Evolutionary conservation across 2,797 vertebrate genomes (phyloP), one percentile per base, ranked within the genome.

Genomic region (Chanos chanos): DNA sequence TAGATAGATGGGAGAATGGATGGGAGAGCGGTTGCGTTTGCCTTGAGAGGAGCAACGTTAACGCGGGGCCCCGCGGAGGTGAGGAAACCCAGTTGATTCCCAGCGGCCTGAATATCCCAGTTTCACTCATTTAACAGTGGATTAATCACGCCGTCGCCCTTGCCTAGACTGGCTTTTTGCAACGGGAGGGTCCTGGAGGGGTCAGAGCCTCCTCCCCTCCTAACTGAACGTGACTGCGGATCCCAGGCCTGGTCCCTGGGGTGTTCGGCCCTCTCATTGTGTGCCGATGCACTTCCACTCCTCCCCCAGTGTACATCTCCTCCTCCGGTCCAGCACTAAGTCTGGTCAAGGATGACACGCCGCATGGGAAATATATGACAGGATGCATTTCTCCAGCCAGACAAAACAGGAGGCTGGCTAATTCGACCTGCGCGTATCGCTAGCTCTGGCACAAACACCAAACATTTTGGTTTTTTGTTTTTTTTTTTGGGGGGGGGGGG

Each of bases 321-420:
- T 90, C 87, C 88, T 86, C 80, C 81, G 84, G 88, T 83, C 74
- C 80, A 81, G 79, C 80, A 86, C 90, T 85, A 83, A 84, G 75
- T 71, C 73, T 66, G 0, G 86, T 92, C 91, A 92, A 93, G 87
- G 87, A 86, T 91, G 86, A 85, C 84, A 76, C 83, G 85, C 81
- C 83, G 79, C 81, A 80, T 45, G 77, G 79, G 85, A 88, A 86
- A 85, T 87, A 88, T 89, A 89, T 87, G 81, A 75, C 82, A 89
- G 89, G 86, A 86, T 88, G 88, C 87, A 86, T 83, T 86, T 81
- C 83, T 77, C 82, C 73, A 70, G 83, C 87, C 83, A 90, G 86
- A 90, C 89, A 89, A 88, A 92, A 90, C 83, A 90, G 39, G 72
- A n/a, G n/a, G n/a, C n/a, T n/a, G 52, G n/a, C 27, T 10, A 33